Conservation (phyloP, 2,113 vertebrate genomes). For the Albula goreensis region DNA sequence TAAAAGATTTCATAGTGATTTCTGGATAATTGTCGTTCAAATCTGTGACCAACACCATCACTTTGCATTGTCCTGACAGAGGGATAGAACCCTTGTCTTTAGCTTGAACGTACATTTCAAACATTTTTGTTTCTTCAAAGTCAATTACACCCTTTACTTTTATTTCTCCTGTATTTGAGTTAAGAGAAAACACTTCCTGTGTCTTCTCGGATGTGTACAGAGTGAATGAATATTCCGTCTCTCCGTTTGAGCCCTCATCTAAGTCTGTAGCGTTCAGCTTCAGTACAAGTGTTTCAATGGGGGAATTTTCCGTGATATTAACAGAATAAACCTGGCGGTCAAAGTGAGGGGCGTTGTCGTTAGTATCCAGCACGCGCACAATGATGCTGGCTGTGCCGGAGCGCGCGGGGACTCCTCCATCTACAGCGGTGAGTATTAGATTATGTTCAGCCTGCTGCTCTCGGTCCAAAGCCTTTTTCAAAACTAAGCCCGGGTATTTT, state of each 20-base stretch:
- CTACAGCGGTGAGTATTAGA: slow-evolving; percentile 35
- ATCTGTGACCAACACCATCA: slow-evolving; percentile 27
- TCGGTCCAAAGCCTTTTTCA: slow-evolving; percentile 35
- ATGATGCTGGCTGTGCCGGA: slow-evolving; percentile 36
- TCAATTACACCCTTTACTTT: slow-evolving; percentile 64
- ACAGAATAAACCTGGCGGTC: slow-evolving; percentile 40
- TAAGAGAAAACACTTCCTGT: slow-evolving; percentile 60
- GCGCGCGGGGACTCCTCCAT: slow-evolving; percentile 29
- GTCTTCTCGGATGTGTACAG: slow-evolving; percentile 50
- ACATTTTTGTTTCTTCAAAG: slow-evolving; percentile 61
- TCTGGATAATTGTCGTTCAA: slow-evolving; percentile 50
- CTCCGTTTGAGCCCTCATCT: slow-evolving; percentile 54
- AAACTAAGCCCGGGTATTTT: slow-evolving; percentile 24
- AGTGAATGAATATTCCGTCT: slow-evolving; percentile 50
- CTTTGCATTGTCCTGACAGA: slow-evolving; percentile 64
- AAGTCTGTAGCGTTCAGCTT: slow-evolving; percentile 51
- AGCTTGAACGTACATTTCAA: slow-evolving; percentile 67
- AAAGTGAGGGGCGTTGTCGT: slow-evolving; percentile 56
- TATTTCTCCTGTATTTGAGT: slow-evolving; percentile 67
- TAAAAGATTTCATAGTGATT: slow-evolving; percentile 38
- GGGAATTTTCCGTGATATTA: slow-evolving; percentile 47
- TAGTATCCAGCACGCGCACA: slow-evolving; percentile 51
- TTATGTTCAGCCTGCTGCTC: slow-evolving; percentile 29
- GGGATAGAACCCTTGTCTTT: slow-evolving; percentile 55
- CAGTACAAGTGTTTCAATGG: slow-evolving; percentile 43